Conservation (phyloP, 2,113 vertebrate species). For the Azemiops feae region DNA sequence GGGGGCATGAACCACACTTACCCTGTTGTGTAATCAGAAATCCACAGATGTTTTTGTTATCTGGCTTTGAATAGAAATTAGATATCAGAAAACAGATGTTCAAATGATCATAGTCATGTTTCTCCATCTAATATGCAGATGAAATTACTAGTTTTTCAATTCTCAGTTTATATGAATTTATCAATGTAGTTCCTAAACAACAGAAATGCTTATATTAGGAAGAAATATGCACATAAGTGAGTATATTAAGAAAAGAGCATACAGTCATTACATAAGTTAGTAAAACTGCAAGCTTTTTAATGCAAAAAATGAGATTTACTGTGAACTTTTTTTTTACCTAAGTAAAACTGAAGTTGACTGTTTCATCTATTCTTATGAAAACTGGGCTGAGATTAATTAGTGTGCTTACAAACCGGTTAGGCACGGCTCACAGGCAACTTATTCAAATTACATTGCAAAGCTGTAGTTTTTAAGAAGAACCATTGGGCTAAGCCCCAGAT, state of each 20-base stretch:
- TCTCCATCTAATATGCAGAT: neutral
- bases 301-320: neutral
- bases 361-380: neutral
- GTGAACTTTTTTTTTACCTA: neutral
- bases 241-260: neutral
- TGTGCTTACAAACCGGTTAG: neutral
- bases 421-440: neutral
- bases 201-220: neutral
- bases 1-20: neutral
- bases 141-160: neutral
- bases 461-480: neutral
- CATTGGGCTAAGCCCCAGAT: neutral
- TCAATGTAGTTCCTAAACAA: neutral
- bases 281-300: neutral
- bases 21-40: neutral
- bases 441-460: neutral
- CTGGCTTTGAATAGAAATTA: neutral
- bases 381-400: neutral
- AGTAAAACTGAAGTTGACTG: neutral
- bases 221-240: neutral
- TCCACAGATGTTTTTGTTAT: neutral
- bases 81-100: neutral
- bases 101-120: neutral
- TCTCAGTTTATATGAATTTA: neutral
- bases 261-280: neutral